phyloP scores from a whole-genome alignment of 2,797 vertebrate genomes.

The Potorous gilbertii region DNA sequence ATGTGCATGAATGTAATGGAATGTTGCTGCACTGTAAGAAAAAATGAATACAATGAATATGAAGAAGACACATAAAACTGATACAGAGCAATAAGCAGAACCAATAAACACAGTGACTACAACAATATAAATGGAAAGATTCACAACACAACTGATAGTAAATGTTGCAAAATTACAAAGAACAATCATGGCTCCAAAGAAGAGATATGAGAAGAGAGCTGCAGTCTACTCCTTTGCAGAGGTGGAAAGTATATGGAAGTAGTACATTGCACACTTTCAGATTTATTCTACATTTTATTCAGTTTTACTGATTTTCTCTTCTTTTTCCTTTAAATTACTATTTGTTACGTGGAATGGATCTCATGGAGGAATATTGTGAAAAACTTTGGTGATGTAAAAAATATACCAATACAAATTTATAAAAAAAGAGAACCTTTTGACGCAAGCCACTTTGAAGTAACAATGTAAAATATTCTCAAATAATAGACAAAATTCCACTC shows the following conservation, averaged over 20 bases:
- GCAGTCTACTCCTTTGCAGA: background rate
- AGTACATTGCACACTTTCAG: background rate
- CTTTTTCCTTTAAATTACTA: background rate
- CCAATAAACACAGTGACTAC: background rate
- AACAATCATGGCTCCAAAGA: background rate
- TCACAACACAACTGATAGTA: background rate
- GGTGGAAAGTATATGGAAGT: background rate
- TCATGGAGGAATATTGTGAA: background rate
- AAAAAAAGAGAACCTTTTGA: background rate
- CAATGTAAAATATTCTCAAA: background rate
- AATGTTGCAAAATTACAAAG: background rate
- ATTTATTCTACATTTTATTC: background rate
- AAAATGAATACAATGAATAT: background rate
- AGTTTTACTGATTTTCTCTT: background rate
- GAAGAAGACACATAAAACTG: background rate
- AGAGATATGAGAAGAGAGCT: background rate
- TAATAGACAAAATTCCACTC: background rate
- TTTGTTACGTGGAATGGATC: background rate
- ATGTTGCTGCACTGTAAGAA: background rate
- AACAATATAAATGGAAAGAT: background rate
- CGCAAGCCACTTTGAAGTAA: background rate
- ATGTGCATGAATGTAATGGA: background rate
- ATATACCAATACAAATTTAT: background rate
- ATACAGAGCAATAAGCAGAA: background rate
- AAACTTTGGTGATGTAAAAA: background rate